Base-by-base conservation (phyloP, 2,113 vertebrate genomes). In the Hystrix cristata region DNA sequence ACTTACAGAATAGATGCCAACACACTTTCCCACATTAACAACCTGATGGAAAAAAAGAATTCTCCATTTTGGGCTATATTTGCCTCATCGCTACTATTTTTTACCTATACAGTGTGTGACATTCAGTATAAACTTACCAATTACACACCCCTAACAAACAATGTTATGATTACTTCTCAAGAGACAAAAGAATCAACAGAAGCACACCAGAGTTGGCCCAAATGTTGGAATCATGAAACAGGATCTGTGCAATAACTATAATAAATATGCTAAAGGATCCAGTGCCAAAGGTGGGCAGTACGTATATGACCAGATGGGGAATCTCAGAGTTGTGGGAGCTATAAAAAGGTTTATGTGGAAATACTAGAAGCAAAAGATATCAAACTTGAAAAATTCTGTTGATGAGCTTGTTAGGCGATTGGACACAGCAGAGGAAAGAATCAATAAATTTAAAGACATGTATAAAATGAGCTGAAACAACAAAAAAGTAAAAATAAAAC, bases 171-270 rank as follows among this genome's bases (percentile, higher is more conserved):
- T 38, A 31, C 4, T 91, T 72, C 34, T 55, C 31, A 67, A 80
- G 83, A 84, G 76, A 82, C 46, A 87, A 92, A 87, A 84, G 79
- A 93, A 62, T 57, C 7, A 82, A 48, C 72, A 80, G 87, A 84
- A 89, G 3, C 11, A 93, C 14, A 57, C 53, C 2, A 43, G 38
- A 62, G 34, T 62, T 92, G 34, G 16, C 14, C 46, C 57, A 87
- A 46, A 93, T 67, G n/a, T 60, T 84, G 12, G 27, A 69, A 67
- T 78, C 65, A 55, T 82, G n/a, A 55, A 65, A 85, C 13, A 51
- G 69, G 29, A n/a, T 21, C 19, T 48, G 0, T 80, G 69, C 85
- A 94, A 29, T 81, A 67, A 53, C 53, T 71, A 27, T 76, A 14
- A 31, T 34, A 60, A 43, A n/a, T 80, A 67, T 55, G 34, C 29